Conservation (phyloP, 1,140 invertebrate genomes). For the Bilobella aurantiaca region DNA sequence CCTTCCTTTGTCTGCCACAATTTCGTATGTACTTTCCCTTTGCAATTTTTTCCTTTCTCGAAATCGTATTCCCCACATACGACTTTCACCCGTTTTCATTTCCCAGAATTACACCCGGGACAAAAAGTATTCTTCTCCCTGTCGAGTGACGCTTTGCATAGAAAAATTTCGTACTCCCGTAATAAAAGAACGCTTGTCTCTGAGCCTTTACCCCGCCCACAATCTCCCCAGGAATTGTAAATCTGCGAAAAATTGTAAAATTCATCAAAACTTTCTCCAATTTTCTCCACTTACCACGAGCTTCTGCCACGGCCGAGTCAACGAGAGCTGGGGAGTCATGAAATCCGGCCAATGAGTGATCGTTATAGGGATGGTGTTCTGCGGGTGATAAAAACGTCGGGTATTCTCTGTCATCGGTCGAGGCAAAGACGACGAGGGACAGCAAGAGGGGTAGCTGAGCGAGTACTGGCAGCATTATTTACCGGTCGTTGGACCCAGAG, state of each 20-base stretch:
- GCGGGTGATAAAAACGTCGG: not conserved
- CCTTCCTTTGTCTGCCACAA: conserved; percentile 4
- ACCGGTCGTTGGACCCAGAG: not conserved
- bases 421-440: not conserved
- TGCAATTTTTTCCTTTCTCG: not conserved
- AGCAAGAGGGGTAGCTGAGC: not conserved
- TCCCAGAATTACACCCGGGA: too few relatives aligned
- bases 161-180: too few relatives aligned
- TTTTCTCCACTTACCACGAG: not conserved
- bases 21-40: not conserved
- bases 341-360: too few relatives aligned
- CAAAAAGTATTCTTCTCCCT: too few relatives aligned
- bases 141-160: too few relatives aligned
- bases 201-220: too few relatives aligned
- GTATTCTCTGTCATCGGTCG: not conserved
- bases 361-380: too few relatives aligned
- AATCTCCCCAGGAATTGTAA: too few relatives aligned
- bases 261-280: too few relatives aligned
- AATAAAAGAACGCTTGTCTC: too few relatives aligned
- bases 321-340: not conserved
- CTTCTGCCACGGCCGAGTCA: not conserved
- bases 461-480: too few relatives aligned
- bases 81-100: not conserved
- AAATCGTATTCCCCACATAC: not conserved
- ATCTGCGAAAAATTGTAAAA: not conserved